These are phyloP conservation scores for Probosciger aterrimus DNA, from an alignment of 2,113 vertebrate species.

Conservation along the genomic window DNA sequence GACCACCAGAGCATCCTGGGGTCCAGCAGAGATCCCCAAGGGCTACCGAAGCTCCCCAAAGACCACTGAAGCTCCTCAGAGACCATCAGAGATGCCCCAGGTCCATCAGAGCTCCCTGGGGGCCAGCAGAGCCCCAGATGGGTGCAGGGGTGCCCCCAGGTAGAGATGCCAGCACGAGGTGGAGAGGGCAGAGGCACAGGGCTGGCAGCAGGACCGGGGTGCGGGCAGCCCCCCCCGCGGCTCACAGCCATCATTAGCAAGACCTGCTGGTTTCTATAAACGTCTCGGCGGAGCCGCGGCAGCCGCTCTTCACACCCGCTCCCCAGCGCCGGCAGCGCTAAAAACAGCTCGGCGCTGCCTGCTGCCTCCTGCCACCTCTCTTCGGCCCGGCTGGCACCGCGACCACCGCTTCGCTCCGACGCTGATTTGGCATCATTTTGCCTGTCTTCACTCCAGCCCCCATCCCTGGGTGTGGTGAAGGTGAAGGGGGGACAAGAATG, in stretches of 20 bases:
- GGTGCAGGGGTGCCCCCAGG: neutral
- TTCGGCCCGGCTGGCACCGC: neutral
- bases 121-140: neutral
- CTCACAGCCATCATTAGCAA: neutral
- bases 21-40: neutral
- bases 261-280: slow-evolving; percentile 21
- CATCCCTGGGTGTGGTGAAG: fast-evolving
- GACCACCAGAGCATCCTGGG: too few relatives aligned
- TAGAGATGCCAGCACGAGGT: fast-evolving
- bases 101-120: neutral
- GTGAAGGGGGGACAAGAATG: neutral
- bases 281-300: neutral
- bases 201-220: neutral
- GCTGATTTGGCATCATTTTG: neutral
- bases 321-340: neutral
- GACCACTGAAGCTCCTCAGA: neutral
- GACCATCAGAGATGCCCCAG: neutral
- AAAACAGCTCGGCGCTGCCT: slow-evolving; percentile 33
- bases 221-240: neutral
- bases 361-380: neutral
- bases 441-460: fast-evolving
- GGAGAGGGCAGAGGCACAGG: neutral
- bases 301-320: neutral
- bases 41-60: neutral
- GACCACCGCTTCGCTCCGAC: neutral